phyloP scores from a whole-genome alignment of 2,888 invertebrate species.

The Eilema depressum region DNA sequence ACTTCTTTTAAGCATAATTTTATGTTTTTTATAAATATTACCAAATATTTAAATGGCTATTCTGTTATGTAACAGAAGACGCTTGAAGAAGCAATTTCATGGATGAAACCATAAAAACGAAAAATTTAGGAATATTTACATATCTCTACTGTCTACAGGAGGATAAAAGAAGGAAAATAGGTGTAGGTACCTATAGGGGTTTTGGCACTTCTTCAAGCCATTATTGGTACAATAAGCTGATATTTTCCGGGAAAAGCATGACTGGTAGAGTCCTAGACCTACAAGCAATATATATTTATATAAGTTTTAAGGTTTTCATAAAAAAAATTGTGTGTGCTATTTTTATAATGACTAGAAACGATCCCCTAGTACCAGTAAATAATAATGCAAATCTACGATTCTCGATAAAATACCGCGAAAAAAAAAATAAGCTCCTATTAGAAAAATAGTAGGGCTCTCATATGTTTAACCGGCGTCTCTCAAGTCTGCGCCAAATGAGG shows the following conservation, averaged over 20 bases:
- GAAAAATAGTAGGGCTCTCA: slow-evolving; percentile 72
- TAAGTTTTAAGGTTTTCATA: too few species aligned
- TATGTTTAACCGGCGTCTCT: slow-evolving; percentile 77
- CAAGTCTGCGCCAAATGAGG: slow-evolving; percentile 79
- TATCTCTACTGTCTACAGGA: too few species aligned
- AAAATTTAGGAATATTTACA: neutral
- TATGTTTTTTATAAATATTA: too few species aligned
- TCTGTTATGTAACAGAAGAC: neutral
- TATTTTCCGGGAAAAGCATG: neutral
- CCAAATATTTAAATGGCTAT: too few species aligned
- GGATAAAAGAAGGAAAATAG: too few species aligned
- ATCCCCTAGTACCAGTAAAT: neutral
- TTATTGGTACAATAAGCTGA: neutral
- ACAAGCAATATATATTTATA: neutral
- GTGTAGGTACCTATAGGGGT: too few species aligned
- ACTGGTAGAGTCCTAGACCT: too few species aligned
- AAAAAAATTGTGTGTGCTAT: neutral
- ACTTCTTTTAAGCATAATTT: too few species aligned
- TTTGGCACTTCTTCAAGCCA: neutral
- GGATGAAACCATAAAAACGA: neutral
- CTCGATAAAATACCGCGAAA: slow-evolving; percentile 40
- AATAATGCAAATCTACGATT: neutral
- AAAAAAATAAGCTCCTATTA: slow-evolving; percentile 71
- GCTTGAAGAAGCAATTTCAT: neutral
- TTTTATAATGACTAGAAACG: neutral